Base-by-base conservation (phyloP, 2,113 vertebrate genomes). In the Gulo gulo region DNA sequence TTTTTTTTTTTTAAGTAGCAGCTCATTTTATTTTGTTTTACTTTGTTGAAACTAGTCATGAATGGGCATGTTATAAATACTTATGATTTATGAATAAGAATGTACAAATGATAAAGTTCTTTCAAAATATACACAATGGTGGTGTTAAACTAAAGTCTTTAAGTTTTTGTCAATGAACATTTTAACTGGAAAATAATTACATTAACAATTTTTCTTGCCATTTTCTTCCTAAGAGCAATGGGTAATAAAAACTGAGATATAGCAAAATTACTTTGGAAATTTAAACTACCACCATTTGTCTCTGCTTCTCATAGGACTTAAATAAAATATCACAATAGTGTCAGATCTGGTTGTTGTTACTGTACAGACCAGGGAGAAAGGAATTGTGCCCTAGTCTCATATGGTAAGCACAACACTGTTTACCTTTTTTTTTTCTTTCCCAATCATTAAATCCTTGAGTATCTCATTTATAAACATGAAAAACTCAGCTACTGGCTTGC, bases 401-500 rank as follows among this genome's bases (percentile, higher is more conserved):
- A n/a, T 31, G 3, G 7, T 4, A 59, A 83, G 31, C 11, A 39
- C 15, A 6, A 26, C 14, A 42, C 1, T 59, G 57, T 18, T 55
- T 65, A 69, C 9, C 2, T 52, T 76, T 88, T 42, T 26, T 21
- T 63, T 65, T 34, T 29, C 39, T 73, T 55, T 88, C 5, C 15
- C 73, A 69, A 59, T 65, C 74, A 69, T 84, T 90, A 52, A 85
- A 84, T 65, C 29, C 65, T 88, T 61, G 6, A 67, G 6, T 31
- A 69, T 93, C 89, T 91, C 18, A 90, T 80, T 96, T 92, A 78
- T 57, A 97, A 83, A 76, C 55, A 80, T 65, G 63, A 96, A 96
- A 12, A 76, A 45, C 34, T 94, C 39, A 59, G 86, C 65, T 73
- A 36, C 6, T 96, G 8, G 0, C 29, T 81, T 83, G 39, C 7